phyloP scores from a whole-genome alignment of 2,888 invertebrate species.

The Campoletis raptor region DNA sequence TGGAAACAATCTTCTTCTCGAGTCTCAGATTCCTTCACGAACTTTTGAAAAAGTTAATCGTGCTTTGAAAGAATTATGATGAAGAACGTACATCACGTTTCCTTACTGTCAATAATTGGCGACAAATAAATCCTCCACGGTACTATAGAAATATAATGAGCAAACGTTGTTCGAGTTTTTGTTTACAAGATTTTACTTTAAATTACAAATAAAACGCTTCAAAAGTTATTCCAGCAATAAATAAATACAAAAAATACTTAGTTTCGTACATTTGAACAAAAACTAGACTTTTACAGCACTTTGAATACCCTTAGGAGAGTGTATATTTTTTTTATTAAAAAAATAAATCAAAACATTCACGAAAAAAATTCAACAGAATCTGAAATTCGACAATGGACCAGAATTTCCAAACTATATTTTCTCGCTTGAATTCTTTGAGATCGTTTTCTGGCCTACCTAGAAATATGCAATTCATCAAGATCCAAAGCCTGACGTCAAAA shows the following conservation, averaged over 20 bases:
- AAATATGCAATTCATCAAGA: neutral
- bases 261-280: neutral
- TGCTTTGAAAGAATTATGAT: conserved; percentile 77
- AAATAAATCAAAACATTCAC: neutral
- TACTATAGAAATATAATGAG: neutral
- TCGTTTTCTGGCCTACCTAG: neutral
- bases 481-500: neutral
- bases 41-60: conserved; percentile 76
- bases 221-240: neutral
- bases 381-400: neutral
- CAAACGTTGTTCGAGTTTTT: neutral
- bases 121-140: neutral
- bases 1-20: conserved; percentile 24
- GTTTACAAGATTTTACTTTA: neutral
- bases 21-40: conserved; percentile 70
- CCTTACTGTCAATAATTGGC: conserved; percentile 1
- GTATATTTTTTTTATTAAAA: neutral
- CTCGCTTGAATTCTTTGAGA: neutral
- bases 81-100: conserved; percentile 1
- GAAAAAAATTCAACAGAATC: neutral
- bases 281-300: neutral
- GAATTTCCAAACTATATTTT: neutral
- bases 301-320: neutral
- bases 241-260: neutral
- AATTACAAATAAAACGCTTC: neutral